These are phyloP conservation scores for Echinometra lucunter DNA, from an alignment of 53 echinoderm and acorn worm genomes.

Conservation along the genomic window DNA sequence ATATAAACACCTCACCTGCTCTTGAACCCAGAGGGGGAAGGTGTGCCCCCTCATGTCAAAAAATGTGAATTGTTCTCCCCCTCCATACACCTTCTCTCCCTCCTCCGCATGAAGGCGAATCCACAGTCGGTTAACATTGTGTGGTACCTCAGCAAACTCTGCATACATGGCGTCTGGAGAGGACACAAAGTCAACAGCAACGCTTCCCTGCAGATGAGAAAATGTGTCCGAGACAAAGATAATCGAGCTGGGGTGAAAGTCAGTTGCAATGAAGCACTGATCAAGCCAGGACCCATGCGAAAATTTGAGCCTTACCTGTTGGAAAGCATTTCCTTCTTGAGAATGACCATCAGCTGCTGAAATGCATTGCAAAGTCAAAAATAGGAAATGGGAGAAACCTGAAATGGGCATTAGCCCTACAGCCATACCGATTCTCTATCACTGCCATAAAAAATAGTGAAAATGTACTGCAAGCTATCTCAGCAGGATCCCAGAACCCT, in stretches of 20 bases:
- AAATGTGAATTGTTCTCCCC: slow-evolving; percentile 94
- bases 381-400: too few relatives aligned
- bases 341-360: too few relatives aligned
- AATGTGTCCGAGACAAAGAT: neutral
- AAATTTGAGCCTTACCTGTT: too few relatives aligned
- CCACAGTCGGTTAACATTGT: slow-evolving; percentile 79
- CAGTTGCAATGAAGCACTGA: too few relatives aligned
- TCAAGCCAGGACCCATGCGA: too few relatives aligned
- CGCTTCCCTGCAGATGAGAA: neutral
- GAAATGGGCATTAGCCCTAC: too few relatives aligned
- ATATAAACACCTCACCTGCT: slow-evolving; percentile 76
- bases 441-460: too few relatives aligned
- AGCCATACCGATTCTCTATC: too few relatives aligned
- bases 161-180: slow-evolving; percentile 55
- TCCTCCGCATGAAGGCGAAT: slow-evolving; percentile 82
- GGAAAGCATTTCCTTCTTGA: too few relatives aligned
- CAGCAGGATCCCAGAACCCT: too few relatives aligned
- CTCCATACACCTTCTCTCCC: slow-evolving; percentile 91
- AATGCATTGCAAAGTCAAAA: too few relatives aligned
- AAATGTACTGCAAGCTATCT: too few relatives aligned
- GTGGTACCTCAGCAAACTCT: slow-evolving; percentile 67
- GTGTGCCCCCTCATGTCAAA: slow-evolving; percentile 84
- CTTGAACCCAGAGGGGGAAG: slow-evolving; percentile 91
- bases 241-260: neutral
- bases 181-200: slow-evolving; percentile 45